These are phyloP conservation scores for Drosophila merina DNA, from an alignment of 2,888 invertebrate genomes.

Conservation along the genomic window DNA sequence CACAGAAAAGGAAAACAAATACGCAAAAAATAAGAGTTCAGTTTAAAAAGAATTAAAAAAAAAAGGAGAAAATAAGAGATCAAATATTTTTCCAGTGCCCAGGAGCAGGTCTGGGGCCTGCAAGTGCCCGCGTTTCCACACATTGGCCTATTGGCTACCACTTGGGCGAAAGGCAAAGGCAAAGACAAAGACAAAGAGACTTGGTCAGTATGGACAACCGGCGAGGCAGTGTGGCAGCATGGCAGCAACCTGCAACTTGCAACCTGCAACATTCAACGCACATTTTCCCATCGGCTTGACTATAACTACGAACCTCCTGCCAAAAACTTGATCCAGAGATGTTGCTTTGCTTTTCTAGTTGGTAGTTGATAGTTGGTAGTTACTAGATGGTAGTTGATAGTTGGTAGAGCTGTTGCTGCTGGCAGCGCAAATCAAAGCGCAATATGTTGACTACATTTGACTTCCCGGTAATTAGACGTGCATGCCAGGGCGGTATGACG, in stretches of 20 bases:
- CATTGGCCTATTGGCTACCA: conserved; percentile 74
- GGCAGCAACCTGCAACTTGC: neutral
- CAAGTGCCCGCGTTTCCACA: conserved; percentile 74
- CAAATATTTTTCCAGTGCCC: neutral
- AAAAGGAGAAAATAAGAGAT: neutral
- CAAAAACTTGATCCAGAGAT: conserved; percentile 16
- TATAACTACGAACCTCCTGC: conserved; percentile 65
- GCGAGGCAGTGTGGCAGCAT: neutral
- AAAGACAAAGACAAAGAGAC: conserved; percentile 29
- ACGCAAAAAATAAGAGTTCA: too few relatives aligned
- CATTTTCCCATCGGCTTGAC: conserved; percentile 72
- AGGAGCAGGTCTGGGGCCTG: conserved; percentile 16
- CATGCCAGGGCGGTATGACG: conserved; percentile 57
- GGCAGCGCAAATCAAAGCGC: conserved; percentile 77
- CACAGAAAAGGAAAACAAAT: too few relatives aligned
- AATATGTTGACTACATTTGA: conserved; percentile 81
- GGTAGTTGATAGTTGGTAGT: neutral
- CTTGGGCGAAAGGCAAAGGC: conserved; percentile 32
- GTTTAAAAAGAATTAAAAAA: neutral
- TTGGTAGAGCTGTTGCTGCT: conserved; percentile 36
- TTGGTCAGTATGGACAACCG: conserved; percentile 1
- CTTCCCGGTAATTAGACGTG: conserved; percentile 80
- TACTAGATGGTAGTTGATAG: neutral
- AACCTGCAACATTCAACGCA: conserved; percentile 43
- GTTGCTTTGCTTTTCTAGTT: conserved; percentile 3